These are phyloP conservation scores for Lithosia quadra DNA, from an alignment of 2,888 invertebrate genomes.

Conservation along the genomic window DNA sequence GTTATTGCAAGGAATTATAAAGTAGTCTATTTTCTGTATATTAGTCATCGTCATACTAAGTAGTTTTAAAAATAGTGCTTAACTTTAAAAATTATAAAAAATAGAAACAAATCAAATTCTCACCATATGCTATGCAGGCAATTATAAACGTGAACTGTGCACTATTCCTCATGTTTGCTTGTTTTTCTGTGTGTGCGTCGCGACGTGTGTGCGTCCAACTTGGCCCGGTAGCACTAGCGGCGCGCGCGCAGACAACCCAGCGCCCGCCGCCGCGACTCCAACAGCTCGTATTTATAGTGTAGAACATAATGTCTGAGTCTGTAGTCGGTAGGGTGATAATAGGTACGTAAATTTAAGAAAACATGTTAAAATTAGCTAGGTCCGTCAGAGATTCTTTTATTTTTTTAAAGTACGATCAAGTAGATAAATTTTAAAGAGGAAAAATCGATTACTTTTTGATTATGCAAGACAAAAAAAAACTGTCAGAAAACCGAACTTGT, in stretches of 20 bases:
- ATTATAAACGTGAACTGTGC: slow-evolving; percentile 70
- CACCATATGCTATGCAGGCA: slow-evolving; percentile 77
- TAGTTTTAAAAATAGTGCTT: background rate
- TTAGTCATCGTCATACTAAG: background rate
- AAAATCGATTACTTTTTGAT: no score
- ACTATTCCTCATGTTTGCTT: slow-evolving; percentile 69
- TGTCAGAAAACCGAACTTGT: background rate
- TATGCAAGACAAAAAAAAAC: background rate
- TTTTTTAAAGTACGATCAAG: background rate
- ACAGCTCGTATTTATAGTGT: slow-evolving; percentile 64
- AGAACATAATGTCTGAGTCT: slow-evolving; percentile 23
- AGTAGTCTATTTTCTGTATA: background rate
- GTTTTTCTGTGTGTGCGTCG: slow-evolving; percentile 54
- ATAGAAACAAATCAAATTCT: slow-evolving; percentile 50
- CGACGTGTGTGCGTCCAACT: slow-evolving; percentile 77
- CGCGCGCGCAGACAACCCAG: slow-evolving; percentile 60
- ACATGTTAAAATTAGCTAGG: background rate
- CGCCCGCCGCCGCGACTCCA: slow-evolving; percentile 56
- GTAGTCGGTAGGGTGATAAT: background rate
- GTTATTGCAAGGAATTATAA: background rate
- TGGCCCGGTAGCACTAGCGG: slow-evolving; percentile 75
- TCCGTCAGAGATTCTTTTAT: background rate
- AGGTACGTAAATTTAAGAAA: background rate
- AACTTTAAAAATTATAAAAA: background rate
- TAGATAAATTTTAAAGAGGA: no score